Conservation (phyloP, 2,797 vertebrate genomes). For the Pithecia hirsuta region DNA sequence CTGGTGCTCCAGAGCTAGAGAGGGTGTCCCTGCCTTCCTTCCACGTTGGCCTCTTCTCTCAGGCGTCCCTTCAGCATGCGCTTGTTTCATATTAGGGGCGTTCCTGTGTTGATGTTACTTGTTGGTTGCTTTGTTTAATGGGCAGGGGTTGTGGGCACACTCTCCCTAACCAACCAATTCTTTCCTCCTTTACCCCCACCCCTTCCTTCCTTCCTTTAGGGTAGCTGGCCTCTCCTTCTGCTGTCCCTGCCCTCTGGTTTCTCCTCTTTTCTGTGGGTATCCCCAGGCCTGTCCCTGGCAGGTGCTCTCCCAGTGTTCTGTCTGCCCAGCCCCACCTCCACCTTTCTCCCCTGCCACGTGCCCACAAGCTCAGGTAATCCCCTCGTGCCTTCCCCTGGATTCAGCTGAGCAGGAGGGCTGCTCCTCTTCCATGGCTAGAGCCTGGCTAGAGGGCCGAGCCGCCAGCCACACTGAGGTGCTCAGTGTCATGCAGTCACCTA, state of each 20-base stretch:
- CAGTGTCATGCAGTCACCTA: background rate
- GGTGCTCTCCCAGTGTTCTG: background rate
- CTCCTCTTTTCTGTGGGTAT: background rate
- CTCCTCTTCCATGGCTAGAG: background rate
- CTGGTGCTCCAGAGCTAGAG: background rate
- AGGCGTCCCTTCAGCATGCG: fast-evolving
- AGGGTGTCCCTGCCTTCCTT: background rate
- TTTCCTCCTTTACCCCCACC: background rate
- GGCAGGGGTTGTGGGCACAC: background rate
- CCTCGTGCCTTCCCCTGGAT: background rate
- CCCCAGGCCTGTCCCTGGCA: background rate
- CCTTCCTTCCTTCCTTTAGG: background rate
- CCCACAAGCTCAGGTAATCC: background rate
- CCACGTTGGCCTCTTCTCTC: background rate
- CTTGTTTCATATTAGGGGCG: fast-evolving
- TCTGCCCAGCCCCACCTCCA: too few relatives aligned
- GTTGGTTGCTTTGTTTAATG: background rate
- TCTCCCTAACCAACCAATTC: background rate
- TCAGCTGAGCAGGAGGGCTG: background rate
- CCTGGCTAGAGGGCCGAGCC: too few relatives aligned
- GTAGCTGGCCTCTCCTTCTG: background rate
- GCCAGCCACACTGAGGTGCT: background rate
- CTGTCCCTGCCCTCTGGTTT: background rate
- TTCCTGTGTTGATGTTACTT: background rate
- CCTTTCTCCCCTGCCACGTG: background rate